phyloP scores from a whole-genome alignment of 2,888 invertebrate species.

The Heliconius charithonia region DNA sequence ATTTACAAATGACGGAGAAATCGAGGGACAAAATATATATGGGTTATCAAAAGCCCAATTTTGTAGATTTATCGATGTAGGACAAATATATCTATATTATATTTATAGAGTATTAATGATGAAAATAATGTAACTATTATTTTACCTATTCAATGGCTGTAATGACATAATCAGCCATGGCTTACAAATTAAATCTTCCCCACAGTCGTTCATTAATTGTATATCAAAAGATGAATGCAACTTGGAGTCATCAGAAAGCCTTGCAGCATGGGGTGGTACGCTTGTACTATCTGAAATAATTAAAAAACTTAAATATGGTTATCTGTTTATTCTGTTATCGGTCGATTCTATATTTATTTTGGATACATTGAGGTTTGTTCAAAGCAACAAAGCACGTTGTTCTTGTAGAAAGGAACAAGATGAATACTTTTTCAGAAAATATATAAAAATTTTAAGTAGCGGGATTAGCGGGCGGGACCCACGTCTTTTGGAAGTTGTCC shows the following conservation, averaged over 20 bases:
- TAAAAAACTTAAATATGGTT: neutral
- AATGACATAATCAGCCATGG: slow-evolving; percentile 75
- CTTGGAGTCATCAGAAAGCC: slow-evolving; percentile 64
- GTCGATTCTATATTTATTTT: neutral
- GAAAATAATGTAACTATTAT: slow-evolving; percentile 4
- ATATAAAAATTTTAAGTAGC: no score
- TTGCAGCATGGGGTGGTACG: slow-evolving; percentile 58
- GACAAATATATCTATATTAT: neutral
- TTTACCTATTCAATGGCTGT: slow-evolving; percentile 64
- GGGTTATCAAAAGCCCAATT: no score
- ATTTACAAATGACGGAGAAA: no score
- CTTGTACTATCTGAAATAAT: slow-evolving; percentile 56
- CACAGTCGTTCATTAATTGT: slow-evolving; percentile 79
- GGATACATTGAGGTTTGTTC: no score
- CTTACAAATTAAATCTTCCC: slow-evolving; percentile 78
- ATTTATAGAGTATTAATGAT: no score
- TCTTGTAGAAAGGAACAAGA: no score
- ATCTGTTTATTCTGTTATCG: no score
- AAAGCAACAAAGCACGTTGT: no score
- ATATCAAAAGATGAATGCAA: slow-evolving; percentile 64
- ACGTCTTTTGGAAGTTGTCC: no score
- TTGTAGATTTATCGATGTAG: neutral
- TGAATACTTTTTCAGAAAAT: no score
- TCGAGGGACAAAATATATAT: no score
- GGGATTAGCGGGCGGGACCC: no score